Conservation (phyloP, 2,888 invertebrate species). For the Sinotaia quadrata region DNA sequence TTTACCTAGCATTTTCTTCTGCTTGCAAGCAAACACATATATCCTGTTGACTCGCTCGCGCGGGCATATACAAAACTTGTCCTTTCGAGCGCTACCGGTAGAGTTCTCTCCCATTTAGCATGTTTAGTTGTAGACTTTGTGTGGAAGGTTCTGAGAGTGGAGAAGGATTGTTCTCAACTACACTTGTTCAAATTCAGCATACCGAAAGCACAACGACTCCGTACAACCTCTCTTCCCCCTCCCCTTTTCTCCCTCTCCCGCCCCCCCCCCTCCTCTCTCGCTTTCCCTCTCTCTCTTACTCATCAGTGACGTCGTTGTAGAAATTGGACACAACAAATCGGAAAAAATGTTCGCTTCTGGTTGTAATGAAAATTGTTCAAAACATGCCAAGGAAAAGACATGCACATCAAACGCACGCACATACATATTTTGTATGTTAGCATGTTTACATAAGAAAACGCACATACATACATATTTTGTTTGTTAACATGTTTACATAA, state of each 20-base stretch:
- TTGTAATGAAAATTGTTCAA: too few relatives aligned
- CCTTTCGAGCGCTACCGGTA: constrained; percentile 17
- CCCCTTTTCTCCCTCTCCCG: constrained; percentile 15
- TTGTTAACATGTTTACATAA: too few relatives aligned
- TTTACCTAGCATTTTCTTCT: constrained; percentile 31
- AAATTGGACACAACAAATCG: too few relatives aligned
- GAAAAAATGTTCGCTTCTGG: too few relatives aligned
- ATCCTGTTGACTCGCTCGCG: constrained; percentile 34
- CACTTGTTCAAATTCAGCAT: constrained; percentile 13
- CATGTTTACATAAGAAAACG: too few relatives aligned
- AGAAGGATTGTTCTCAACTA: constrained; percentile 11
- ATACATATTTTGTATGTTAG: too few relatives aligned
- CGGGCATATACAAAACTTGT: constrained; percentile 27
- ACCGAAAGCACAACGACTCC: constrained; percentile 12
- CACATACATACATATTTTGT: too few relatives aligned
- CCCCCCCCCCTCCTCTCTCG: not conserved
- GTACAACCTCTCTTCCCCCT: not conserved
- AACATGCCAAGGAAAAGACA: too few relatives aligned
- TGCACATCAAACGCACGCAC: too few relatives aligned
- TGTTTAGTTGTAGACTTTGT: constrained; percentile 28
- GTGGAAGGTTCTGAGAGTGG: constrained; percentile 8
- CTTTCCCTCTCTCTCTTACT: not conserved
- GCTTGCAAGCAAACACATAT: constrained; percentile 31
- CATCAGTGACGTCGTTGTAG: too few relatives aligned
- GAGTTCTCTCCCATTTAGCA: constrained; percentile 4